These are phyloP conservation scores for Ceratoteleas bidentatus DNA, from an alignment of 1,140 invertebrate species.

Conservation along the genomic window DNA sequence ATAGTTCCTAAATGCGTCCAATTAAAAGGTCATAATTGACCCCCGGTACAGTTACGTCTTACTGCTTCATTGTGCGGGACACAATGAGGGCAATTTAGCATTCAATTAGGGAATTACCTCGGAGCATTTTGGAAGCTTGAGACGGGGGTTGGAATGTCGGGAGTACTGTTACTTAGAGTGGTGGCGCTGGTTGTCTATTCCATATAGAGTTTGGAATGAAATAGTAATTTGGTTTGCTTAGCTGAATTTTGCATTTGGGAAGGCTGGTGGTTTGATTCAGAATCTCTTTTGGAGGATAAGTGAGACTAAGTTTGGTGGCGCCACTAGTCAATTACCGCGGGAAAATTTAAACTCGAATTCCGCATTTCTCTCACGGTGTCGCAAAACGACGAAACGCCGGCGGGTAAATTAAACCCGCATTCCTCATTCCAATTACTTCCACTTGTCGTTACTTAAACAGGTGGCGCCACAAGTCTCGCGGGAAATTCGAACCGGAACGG, in stretches of 20 bases:
- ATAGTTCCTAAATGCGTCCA: conserved; percentile 12
- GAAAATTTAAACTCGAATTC: conserved; percentile 1
- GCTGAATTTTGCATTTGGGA: not conserved
- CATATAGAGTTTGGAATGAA: no score
- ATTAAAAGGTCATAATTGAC: conserved; percentile 40
- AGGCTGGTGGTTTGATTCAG: no score
- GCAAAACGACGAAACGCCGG: not conserved
- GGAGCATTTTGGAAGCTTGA: not conserved
- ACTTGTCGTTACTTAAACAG: no score
- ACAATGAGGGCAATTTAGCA: conserved; percentile 1
- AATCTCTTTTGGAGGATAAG: not conserved
- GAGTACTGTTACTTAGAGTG: not conserved
- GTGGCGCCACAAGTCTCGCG: no score
- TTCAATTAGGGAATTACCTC: not conserved
- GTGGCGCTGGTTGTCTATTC: no score
- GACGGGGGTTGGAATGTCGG: not conserved
- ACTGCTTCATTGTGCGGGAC: conserved; percentile 4
- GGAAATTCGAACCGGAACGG: not conserved
- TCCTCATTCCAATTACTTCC: not conserved
- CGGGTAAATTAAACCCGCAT: not conserved
- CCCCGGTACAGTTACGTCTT: conserved; percentile 17
- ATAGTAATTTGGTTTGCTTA: no score
- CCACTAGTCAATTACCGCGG: not conserved
- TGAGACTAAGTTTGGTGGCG: not conserved
- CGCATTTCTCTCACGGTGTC: no score